Base-by-base conservation (phyloP, 2,113 vertebrate species). In the Dryoscopus gambensis region DNA sequence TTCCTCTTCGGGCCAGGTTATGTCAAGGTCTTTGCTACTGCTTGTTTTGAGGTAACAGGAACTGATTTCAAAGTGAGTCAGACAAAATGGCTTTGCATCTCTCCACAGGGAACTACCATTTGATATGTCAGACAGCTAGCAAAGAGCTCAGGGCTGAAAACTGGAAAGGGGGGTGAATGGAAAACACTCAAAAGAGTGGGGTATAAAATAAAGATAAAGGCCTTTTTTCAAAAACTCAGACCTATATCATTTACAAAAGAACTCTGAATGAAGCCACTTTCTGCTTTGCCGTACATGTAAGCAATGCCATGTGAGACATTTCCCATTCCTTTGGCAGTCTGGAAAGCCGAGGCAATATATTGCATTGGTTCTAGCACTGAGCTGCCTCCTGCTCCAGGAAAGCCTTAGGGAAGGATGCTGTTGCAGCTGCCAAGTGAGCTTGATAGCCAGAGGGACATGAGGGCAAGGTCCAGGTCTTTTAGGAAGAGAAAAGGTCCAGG, bases 401-500 rank as follows among this genome's bases (percentile, higher is more conserved):
- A 70, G 25, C 19, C 44, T 83, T 50, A 91, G 67, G 78, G 84
- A 71, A 12, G 24, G 46, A 62, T 4, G 0, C 40, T 46, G 87
- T 28, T 7, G 11, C 30, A 76, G 63, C 53, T 80, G 67, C 52
- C 37, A 9, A 30, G 50, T n/a, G 81, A 49, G 46, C 49, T 83
- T 31, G 30, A 33, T 5, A 55, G 25, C 33, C 80, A 79, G 44
- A 27, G 10, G 76, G 35, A 82, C 70, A 75, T 13, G 30, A 97
- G 96, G 74, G 39, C 12, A 12, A 50, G 39, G 55, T 59, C 73
- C 81, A n/a, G 27, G 63, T 95, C 91, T 95, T 53, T 5, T 11
- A 94, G 90, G 67, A 97, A 92, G 57, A 50, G 85, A 96, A 91
- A 74, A 59, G 19, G 84, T 90, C 90, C 81, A 84, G 76, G 40